Evolutionary conservation across 37 sponge, comb jelly and placozoan genomes (phyloP).

Genomic region (Hormiphora californensis): DNA sequence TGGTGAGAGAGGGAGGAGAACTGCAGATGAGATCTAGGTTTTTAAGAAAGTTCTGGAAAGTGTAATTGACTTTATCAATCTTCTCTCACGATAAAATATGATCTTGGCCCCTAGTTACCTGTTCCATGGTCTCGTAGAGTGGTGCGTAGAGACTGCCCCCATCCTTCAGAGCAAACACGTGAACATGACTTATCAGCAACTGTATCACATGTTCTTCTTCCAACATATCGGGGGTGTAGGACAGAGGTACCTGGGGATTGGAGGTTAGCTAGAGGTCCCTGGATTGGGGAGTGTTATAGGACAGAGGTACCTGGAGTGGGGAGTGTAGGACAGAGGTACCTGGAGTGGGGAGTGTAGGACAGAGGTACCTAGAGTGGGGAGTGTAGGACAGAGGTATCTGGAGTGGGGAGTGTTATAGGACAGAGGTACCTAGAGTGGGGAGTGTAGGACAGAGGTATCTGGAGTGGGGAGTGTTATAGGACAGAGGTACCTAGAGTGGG

Average conservation of each 20-base stretch:
- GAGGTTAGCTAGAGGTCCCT: slow-evolving; percentile 6
- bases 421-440: too few relatives aligned
- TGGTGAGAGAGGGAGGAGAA: neutral
- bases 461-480: too few relatives aligned
- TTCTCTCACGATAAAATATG: neutral
- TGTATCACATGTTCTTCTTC: neutral
- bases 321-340: too few relatives aligned
- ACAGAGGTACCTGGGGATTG: neutral
- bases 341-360: too few relatives aligned
- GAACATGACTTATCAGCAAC: neutral
- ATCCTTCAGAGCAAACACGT: slow-evolving; percentile 42
- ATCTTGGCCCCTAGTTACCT: neutral
- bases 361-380: too few relatives aligned
- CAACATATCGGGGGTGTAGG: slow-evolving; percentile 30
- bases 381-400: too few relatives aligned
- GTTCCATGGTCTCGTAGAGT: slow-evolving; percentile 52
- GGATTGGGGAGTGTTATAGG: too few relatives aligned
- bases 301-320: too few relatives aligned
- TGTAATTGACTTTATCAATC: neutral
- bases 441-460: too few relatives aligned
- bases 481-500: too few relatives aligned
- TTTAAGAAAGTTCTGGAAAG: neutral
- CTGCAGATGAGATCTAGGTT: neutral
- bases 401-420: too few relatives aligned
- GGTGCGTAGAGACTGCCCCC: slow-evolving; percentile 18